phyloP scores from a whole-genome alignment of 53 echinoderm and acorn worm genomes.

The Apostichopus leukothele region DNA sequence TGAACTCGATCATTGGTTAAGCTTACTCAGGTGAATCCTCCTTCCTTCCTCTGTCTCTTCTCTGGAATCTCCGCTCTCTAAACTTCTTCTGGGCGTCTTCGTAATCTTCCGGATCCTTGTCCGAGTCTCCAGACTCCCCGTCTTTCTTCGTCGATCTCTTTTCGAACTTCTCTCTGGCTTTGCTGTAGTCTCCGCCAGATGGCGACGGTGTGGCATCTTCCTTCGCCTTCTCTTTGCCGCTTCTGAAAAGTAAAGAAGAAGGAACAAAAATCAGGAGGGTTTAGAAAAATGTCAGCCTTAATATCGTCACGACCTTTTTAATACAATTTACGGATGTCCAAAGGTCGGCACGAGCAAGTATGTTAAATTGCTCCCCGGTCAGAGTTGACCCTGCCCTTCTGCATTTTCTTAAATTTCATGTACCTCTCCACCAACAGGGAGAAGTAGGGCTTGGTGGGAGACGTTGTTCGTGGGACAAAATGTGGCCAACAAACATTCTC shows the following conservation, averaged over 20 bases:
- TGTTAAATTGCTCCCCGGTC: too few species aligned
- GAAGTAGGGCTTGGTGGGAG: too few species aligned
- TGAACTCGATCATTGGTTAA: neutral
- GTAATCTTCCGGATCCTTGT: constrained; percentile 34
- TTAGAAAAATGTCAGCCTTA: neutral
- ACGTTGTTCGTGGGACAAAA: too few species aligned
- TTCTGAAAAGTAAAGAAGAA: neutral
- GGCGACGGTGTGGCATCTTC: constrained; percentile 5
- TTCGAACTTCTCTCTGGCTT: constrained; percentile 55
- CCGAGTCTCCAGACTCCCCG: constrained; percentile 17
- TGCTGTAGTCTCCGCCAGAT: constrained; percentile 47
- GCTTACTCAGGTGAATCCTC: constrained; percentile 17
- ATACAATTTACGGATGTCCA: too few species aligned
- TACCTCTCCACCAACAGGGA: too few species aligned
- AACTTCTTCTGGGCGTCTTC: constrained; percentile 46
- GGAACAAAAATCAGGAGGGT: neutral
- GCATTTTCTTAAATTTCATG: too few species aligned
- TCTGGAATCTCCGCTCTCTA: constrained; percentile 44
- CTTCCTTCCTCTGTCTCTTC: constrained; percentile 8
- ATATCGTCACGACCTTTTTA: neutral
- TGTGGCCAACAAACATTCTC: too few species aligned
- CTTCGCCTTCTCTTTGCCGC: neutral
- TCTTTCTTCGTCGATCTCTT: constrained; percentile 37
- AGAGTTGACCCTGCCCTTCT: too few species aligned
- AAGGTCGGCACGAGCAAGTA: too few species aligned